These are phyloP conservation scores for Neosalanx taihuensis DNA, from an alignment of 2,797 vertebrate species.

Conservation along the genomic window DNA sequence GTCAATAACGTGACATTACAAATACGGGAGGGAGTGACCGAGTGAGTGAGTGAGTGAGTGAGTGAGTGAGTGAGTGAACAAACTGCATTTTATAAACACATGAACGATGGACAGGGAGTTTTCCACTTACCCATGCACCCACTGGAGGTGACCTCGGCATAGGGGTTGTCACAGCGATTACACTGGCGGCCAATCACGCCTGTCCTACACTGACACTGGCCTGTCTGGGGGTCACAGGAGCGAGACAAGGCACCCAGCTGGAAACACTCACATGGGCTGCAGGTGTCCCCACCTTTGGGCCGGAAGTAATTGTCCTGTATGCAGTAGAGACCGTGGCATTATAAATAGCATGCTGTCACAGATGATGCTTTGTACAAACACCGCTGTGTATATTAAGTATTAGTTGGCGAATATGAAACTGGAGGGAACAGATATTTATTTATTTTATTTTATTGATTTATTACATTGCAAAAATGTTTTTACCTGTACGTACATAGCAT, in stretches of 20 bases:
- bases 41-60: neutral
- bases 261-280: conserved; percentile 84
- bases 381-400: too few relatives aligned
- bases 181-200: conserved; percentile 85
- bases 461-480: too few relatives aligned
- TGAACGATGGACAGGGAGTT: neutral
- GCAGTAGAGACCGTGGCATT: neutral
- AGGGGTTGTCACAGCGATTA: conserved; percentile 86
- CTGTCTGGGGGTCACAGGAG: conserved; percentile 72
- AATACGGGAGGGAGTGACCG: neutral
- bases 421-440: too few relatives aligned
- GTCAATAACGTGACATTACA: neutral
- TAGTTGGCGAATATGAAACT: too few relatives aligned
- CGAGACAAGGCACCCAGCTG: conserved; percentile 76
- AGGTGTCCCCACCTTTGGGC: conserved; percentile 71
- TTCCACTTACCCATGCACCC: conserved; percentile 82
- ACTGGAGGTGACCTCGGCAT: conserved; percentile 78
- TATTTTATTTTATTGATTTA: too few relatives aligned
- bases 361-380: too few relatives aligned
- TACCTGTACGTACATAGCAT: neutral
- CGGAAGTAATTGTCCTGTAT: conserved; percentile 82
- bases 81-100: neutral
- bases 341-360: too few relatives aligned
- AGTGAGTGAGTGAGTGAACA: neutral
- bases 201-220: conserved; percentile 81